A percentile compares a stretch with the other conserved stretches of the same genome.
Conservation (phyloP, 2,888 invertebrate genomes). For the Aporophyla nigra region DNA sequence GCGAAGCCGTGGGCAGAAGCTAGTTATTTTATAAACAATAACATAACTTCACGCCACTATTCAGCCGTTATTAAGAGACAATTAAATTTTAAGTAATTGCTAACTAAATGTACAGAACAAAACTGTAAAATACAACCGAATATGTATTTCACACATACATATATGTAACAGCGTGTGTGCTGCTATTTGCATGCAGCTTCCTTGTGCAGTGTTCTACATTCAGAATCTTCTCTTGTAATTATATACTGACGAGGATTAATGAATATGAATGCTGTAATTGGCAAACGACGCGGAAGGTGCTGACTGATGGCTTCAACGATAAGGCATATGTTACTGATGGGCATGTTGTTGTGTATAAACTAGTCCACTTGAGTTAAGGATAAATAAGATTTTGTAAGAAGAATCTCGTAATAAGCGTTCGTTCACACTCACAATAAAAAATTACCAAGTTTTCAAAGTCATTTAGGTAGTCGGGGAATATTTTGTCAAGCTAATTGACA, state of each 20-base stretch:
- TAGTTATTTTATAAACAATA: too few relatives aligned
- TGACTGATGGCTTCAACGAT: constrained; percentile 56
- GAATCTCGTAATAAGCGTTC: background rate
- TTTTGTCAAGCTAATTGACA: too few relatives aligned
- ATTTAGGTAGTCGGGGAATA: too few relatives aligned
- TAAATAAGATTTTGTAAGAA: constrained; percentile 6
- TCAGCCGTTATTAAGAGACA: background rate
- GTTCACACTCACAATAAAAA: background rate
- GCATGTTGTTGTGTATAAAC: constrained; percentile 26
- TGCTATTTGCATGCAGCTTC: constrained; percentile 41
- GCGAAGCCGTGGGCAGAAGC: too few relatives aligned
- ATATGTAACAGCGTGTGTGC: background rate
- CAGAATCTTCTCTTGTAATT: constrained; percentile 56
- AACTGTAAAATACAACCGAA: background rate
- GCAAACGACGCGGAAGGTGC: constrained; percentile 74
- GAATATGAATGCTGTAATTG: constrained; percentile 81
- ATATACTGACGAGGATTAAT: constrained; percentile 66
- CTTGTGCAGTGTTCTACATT: constrained; percentile 52
- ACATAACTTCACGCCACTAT: too few relatives aligned
- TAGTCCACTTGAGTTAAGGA: constrained; percentile 14
- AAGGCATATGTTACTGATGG: constrained; percentile 48
- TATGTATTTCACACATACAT: background rate
- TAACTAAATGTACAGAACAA: background rate
- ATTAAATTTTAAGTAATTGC: background rate
- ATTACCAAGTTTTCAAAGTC: background rate